Percentiles rank a stretch among this genome's conserved stretches.
Evolutionary conservation across 2,888 invertebrate genomes (phyloP).

Genomic region (Ochropacha duplaris): DNA sequence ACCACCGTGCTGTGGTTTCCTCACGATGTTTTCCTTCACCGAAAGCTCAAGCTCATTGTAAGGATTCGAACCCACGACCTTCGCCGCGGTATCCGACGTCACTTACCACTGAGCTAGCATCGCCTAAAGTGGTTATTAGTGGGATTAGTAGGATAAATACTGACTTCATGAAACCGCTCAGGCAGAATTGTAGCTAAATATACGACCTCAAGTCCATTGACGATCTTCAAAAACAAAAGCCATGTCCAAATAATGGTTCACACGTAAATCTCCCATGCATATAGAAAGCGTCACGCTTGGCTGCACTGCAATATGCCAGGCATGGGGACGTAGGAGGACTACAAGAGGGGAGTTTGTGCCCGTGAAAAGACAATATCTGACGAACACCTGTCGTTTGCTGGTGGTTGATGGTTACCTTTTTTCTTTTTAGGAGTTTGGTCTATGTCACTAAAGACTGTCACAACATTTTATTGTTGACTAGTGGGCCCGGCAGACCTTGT

Average conservation of each 20-base stretch:
- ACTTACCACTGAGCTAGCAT: no score
- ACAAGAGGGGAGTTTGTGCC: background rate
- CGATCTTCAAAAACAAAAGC: background rate
- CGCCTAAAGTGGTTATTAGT: no score
- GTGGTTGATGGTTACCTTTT: background rate
- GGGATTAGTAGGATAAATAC: no score
- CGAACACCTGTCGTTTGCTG: background rate
- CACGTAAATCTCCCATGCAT: background rate
- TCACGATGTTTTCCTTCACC: no score
- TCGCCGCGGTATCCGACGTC: no score
- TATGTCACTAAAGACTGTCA: background rate
- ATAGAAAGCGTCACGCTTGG: background rate
- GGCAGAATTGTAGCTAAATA: no score
- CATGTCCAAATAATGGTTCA: background rate
- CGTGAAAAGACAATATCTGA: background rate
- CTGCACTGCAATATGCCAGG: background rate
- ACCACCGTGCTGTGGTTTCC: no score
- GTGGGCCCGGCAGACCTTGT: no score
- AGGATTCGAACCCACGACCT: no score
- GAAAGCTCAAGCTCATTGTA: no score
- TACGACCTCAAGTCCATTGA: no score
- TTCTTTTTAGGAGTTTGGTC: background rate
- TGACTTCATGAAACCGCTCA: no score
- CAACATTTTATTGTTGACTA: background rate
- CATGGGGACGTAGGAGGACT: background rate